Evolutionary conservation across 2,888 invertebrate species (phyloP).

Genomic region (Oxycera nigricornis): DNA sequence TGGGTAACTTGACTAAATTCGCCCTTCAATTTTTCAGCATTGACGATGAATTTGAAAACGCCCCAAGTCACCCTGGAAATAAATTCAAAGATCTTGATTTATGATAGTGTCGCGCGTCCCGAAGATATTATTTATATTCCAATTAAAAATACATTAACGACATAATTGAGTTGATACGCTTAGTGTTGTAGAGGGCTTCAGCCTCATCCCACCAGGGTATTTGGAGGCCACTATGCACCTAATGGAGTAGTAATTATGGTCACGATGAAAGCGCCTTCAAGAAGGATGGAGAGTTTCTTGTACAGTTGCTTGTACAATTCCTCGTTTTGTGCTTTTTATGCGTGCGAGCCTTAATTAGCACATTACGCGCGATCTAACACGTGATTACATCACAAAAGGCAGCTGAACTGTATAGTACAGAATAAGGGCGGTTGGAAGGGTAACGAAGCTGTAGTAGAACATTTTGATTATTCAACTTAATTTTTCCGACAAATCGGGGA

Average conservation of each 20-base stretch:
- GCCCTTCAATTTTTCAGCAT: no score
- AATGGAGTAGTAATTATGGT: background rate
- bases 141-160: slow-evolving; percentile 26
- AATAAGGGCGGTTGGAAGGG: background rate
- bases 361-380: slow-evolving; percentile 32
- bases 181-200: background rate
- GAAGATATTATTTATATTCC: slow-evolving; percentile 1
- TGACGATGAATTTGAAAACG: background rate
- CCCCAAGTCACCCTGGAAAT: background rate
- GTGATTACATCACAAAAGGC: slow-evolving; percentile 7
- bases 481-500: background rate
- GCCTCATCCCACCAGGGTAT: background rate
- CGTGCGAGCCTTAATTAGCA: slow-evolving; percentile 27
- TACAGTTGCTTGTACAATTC: background rate
- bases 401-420: background rate
- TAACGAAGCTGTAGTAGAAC: background rate
- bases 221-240: background rate
- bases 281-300: background rate
- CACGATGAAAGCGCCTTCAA: background rate
- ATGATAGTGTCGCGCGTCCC: background rate
- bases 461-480: background rate
- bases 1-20: no score
- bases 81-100: background rate
- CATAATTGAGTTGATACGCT: slow-evolving; percentile 21
- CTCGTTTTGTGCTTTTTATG: background rate